These are phyloP conservation scores for Octopus bimaculoides DNA, from an alignment of 1,140 invertebrate genomes.

Conservation along the genomic window DNA sequence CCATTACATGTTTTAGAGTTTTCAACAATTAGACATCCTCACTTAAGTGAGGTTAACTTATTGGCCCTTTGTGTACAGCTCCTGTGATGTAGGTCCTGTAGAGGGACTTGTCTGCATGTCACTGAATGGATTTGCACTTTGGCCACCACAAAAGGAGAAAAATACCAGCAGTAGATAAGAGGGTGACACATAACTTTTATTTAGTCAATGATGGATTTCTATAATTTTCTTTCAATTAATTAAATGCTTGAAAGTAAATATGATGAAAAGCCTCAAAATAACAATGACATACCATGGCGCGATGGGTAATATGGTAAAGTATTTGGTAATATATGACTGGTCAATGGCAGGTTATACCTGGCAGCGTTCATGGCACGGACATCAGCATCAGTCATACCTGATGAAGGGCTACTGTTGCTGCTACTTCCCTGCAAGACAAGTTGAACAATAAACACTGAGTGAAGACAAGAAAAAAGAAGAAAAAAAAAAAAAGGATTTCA, in stretches of 20 bases:
- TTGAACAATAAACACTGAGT: conserved; percentile 28
- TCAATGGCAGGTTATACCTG: conserved; percentile 70
- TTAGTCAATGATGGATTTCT: not conserved
- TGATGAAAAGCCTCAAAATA: not conserved
- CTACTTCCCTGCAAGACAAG: conserved; percentile 16
- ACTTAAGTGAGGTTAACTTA: no score
- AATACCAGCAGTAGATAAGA: no score
- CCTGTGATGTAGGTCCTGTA: no score
- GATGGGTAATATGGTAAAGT: conserved; percentile 75
- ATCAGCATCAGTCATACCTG: conserved; percentile 71
- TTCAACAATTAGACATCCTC: no score
- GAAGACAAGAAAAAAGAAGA: conserved; percentile 31
- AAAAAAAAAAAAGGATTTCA: not conserved
- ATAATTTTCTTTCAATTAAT: not conserved
- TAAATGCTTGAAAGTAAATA: not conserved
- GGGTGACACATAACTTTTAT: not conserved
- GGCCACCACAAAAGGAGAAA: no score
- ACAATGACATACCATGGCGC: conserved; percentile 60
- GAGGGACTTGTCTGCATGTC: no score
- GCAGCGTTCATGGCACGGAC: conserved; percentile 72
- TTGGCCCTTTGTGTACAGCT: no score
- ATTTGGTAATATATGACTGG: conserved; percentile 70
- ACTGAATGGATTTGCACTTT: no score
- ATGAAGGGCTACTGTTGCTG: conserved; percentile 2
- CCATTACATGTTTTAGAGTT: no score